Evolutionary conservation across 92 coral and sea anemone genomes (phyloP), one percentile per base, ranked within the genome.

Genomic region (Muricea muricata): DNA sequence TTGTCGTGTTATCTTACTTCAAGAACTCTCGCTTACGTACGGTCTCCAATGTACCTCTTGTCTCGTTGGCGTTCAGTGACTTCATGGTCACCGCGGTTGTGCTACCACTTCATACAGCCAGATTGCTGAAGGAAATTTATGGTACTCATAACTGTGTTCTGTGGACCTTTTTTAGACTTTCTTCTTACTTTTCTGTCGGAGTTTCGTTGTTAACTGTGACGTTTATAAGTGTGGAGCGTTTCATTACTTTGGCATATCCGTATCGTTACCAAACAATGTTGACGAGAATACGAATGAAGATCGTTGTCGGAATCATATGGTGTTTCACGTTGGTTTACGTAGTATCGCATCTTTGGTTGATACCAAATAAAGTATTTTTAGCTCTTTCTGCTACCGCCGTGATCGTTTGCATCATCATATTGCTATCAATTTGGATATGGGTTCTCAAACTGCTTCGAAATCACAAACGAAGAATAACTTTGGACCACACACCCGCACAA

Each of bases 161-260:
- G 13, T 73, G 79, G 79, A 26, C 35, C 0, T 0, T 26, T 23
- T 41, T 29, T 23, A 73, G 79, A 17, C 33, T 73, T 14, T 7
- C 25, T 26, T 73, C 79, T 2, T 29, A 73, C 1, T 73, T 23
- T 20, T 23, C 34, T 46, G 42, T 50, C 15, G 58, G 79, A 1
- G 35, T 73, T 45, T 73, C 79, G 1, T 37, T 73, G 30, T 12
- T 41, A 18, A 73, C 79, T 6, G 10, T 73, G 4, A 60, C 32
- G 7, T 21, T 73, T 6, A 73, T 73, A 26, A 73, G 57, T 60
- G 30, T 73, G 29, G 79, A 73, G 25, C 56, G 79, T 2, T 73
- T 73, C n/a, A 21, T 73, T 1, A 73, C 79, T 12, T 18, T 73
- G 6, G 79, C 79, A 20, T 73, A n/a, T 26, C 79, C 79, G 17